These are phyloP conservation scores for Serrognathus titanus DNA, from an alignment of 2,888 invertebrate species.

Conservation along the genomic window DNA sequence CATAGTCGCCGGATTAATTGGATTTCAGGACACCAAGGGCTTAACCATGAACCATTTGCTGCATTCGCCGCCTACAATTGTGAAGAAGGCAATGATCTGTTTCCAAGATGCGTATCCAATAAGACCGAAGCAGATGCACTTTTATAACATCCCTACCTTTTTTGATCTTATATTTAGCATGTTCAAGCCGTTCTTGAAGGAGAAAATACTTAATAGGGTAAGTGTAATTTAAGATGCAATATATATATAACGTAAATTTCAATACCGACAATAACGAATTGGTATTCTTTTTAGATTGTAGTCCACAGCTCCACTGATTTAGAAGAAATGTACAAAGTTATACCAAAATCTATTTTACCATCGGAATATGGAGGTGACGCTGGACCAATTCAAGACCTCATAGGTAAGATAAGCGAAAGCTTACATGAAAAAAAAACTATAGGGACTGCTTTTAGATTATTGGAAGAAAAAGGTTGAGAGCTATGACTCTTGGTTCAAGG, in stretches of 20 bases:
- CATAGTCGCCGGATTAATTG: constrained; percentile 52
- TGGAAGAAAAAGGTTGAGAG: constrained; percentile 55
- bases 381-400: constrained; percentile 50
- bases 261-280: too few relatives aligned
- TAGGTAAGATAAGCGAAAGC: constrained; percentile 1
- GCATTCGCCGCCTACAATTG: constrained; percentile 51
- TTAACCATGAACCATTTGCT: constrained; percentile 54
- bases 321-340: constrained; percentile 55
- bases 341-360: constrained; percentile 60
- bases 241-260: neutral
- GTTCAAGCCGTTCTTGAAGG: constrained; percentile 57
- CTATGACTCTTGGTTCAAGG: constrained; percentile 52
- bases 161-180: constrained; percentile 59
- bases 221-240: neutral
- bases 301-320: constrained; percentile 51
- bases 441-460: constrained; percentile 42
- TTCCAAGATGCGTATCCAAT: constrained; percentile 61
- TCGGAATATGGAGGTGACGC: constrained; percentile 64
- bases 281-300: constrained; percentile 47
- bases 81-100: constrained; percentile 52
- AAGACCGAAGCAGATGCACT: constrained; percentile 57
- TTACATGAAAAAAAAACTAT: too few relatives aligned
- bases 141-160: constrained; percentile 57
- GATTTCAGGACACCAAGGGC: constrained; percentile 56
- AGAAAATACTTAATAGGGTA: constrained; percentile 45